phyloP scores from a whole-genome alignment of 2,888 invertebrate species.

The Clunio marinus region DNA sequence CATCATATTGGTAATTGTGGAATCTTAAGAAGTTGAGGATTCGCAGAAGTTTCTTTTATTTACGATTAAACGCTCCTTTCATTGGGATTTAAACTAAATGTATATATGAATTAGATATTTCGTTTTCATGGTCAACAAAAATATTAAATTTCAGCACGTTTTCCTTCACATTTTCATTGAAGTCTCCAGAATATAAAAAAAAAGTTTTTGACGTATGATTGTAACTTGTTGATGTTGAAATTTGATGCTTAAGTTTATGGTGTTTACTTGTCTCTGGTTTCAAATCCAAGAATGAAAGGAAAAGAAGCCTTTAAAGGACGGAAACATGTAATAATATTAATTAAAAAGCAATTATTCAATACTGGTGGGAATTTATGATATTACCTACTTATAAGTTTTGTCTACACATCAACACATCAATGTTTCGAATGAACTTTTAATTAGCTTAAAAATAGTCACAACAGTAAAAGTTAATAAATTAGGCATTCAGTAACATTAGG shows the following conservation, averaged over 20 bases:
- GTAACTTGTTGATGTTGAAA: not conserved
- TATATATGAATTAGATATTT: no score
- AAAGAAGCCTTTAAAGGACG: not conserved
- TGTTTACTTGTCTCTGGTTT: not conserved
- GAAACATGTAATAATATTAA: not conserved
- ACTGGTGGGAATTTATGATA: slow-evolving; percentile 11
- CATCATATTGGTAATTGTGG: no score
- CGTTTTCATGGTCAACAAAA: not conserved
- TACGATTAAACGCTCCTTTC: no score
- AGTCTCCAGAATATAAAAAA: not conserved
- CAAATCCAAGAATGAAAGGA: not conserved
- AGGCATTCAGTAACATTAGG: not conserved
- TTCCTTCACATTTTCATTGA: slow-evolving; percentile 10
- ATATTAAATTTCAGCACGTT: slow-evolving; percentile 7
- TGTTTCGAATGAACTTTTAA: no score
- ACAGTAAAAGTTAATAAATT: slow-evolving; percentile 14
- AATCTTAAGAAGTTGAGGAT: no score
- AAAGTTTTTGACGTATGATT: not conserved
- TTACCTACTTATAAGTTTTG: no score
- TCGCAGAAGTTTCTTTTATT: no score
- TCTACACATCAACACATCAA: no score
- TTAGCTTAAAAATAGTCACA: not conserved
- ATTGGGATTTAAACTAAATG: no score
- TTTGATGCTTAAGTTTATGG: not conserved
- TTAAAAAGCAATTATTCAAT: slow-evolving; percentile 18